Conservation (phyloP, 2,113 vertebrate species). For the Megaceryle maxima region DNA sequence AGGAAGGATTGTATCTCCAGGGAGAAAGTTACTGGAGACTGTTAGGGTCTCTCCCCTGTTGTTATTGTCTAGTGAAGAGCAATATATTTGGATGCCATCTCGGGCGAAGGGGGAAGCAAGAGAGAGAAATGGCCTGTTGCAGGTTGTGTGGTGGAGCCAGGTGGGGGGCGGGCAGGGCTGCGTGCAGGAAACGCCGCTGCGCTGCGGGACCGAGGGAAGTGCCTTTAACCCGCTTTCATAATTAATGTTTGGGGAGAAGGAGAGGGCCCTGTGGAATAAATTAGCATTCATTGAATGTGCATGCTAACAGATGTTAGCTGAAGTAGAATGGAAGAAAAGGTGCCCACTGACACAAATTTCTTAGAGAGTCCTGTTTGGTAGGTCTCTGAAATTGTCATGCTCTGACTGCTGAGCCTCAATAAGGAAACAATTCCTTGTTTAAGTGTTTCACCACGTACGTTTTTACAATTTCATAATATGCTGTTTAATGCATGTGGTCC, state of each 20-base stretch:
- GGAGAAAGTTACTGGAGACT: neutral
- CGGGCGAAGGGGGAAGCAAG: neutral
- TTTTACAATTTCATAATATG: neutral
- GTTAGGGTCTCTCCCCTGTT: neutral
- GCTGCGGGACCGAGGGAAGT: neutral
- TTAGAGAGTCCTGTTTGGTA: neutral
- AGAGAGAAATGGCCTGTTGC: neutral
- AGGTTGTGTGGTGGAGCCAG: neutral
- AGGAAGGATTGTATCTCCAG: neutral
- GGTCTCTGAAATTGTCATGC: neutral
- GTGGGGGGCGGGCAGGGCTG: neutral
- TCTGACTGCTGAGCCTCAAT: neutral
- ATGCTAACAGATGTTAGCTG: neutral
- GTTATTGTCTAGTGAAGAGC: neutral
- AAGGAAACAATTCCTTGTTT: neutral
- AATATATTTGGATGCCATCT: neutral
- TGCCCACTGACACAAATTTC: slow-evolving; percentile 37
- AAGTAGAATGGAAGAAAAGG: neutral
- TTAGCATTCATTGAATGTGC: neutral
- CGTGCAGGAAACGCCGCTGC: fast-evolving
- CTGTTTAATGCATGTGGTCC: neutral
- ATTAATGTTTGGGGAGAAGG: slow-evolving; percentile 18
- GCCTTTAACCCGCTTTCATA: slow-evolving; percentile 28
- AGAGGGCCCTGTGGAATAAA: neutral
- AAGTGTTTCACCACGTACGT: neutral